Evolutionary conservation across 2,888 invertebrate genomes (phyloP).

Genomic region (Liodrosophila aerea): DNA sequence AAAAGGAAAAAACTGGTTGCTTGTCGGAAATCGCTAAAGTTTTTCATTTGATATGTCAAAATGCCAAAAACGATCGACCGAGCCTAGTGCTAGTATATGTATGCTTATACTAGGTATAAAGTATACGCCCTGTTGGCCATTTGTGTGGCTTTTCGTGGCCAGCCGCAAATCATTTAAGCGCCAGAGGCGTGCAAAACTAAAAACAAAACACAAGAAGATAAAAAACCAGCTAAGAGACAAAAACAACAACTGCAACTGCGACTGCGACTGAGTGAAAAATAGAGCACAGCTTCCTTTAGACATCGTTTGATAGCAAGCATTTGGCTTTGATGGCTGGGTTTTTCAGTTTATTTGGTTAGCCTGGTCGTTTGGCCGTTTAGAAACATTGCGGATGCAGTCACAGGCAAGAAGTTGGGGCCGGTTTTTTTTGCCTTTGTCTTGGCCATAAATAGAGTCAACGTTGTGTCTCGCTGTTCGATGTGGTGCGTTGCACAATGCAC

Average conservation of each 20-base stretch:
- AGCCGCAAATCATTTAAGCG: constrained; percentile 69
- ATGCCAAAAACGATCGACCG: constrained; percentile 47
- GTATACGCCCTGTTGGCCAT: constrained; percentile 69
- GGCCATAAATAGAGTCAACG: constrained; percentile 66
- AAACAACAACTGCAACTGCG: constrained; percentile 3
- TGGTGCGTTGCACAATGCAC: constrained; percentile 64
- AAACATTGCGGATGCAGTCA: constrained; percentile 72
- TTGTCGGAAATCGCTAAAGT: constrained; percentile 68
- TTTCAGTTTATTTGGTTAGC: constrained; percentile 7
- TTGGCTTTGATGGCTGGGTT: constrained; percentile 24
- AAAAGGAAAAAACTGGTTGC: constrained; percentile 55
- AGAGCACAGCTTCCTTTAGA: constrained; percentile 66
- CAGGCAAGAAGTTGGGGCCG: constrained; percentile 69
- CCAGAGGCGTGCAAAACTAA: constrained; percentile 55
- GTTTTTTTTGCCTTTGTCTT: constrained; percentile 50
- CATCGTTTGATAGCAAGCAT: constrained; percentile 35
- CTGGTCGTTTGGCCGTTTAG: constrained; percentile 48
- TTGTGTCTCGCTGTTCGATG: constrained; percentile 41
- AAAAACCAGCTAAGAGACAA: constrained; percentile 7
- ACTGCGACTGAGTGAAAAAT: constrained; percentile 31
- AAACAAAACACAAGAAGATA: too few relatives aligned
- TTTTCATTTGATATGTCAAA: constrained; percentile 75
- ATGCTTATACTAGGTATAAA: constrained; percentile 42
- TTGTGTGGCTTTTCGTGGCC: constrained; percentile 49
- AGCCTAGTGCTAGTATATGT: constrained; percentile 23